Conservation (phyloP, 2,797 vertebrate genomes). For the Silurus aristotelis region DNA sequence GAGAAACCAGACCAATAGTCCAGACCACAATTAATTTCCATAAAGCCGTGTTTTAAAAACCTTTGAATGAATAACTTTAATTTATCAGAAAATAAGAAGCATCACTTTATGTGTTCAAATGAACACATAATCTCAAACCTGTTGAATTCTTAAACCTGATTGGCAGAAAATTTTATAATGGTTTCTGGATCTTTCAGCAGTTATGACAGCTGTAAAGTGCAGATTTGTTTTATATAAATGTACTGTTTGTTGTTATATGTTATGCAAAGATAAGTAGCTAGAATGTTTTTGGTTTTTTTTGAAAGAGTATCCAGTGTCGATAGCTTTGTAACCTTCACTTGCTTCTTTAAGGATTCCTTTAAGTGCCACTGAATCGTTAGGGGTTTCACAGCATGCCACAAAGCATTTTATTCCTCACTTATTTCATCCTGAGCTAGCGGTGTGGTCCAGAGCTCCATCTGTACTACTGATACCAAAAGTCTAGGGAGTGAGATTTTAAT, state of each 20-base stretch:
- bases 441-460: constrained; percentile 13
- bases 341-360: not conserved
- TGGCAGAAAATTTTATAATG: too few species aligned
- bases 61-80: not conserved
- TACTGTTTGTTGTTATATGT: too few species aligned
- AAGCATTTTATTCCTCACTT: not conserved
- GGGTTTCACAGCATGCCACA: not conserved
- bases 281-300: too few species aligned
- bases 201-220: too few species aligned
- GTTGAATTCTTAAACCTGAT: not conserved
- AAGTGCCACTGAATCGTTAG: not conserved
- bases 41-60: not conserved
- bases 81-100: not conserved
- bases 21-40: not conserved
- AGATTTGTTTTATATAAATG: too few species aligned
- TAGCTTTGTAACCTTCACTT: not conserved
- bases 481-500: constrained; percentile 7
- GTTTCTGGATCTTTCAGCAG: too few species aligned
- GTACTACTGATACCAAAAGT: constrained; percentile 6
- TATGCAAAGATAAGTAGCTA: too few species aligned
- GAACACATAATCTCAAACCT: not conserved
- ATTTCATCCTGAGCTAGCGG: not conserved
- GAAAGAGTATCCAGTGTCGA: not conserved
- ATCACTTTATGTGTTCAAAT: too few species aligned
- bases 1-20: not conserved